A percentile compares a stretch with the other conserved stretches of the same genome.
Conservation (phyloP, 53 echinoderm and acorn worm genomes). For the Glandiceps talaboti region DNA sequence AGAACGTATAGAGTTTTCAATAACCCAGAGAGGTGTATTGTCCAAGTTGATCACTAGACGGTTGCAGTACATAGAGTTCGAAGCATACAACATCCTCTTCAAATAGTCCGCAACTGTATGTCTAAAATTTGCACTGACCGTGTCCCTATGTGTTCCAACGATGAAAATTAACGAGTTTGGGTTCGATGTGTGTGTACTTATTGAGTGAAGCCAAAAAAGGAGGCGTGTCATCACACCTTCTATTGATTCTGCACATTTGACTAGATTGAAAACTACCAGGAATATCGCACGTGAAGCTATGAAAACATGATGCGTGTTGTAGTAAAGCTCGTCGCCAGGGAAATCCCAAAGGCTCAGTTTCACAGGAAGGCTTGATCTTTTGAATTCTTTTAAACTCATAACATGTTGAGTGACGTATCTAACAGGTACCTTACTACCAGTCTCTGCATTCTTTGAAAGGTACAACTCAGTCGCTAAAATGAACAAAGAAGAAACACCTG, state of each 20-base stretch:
- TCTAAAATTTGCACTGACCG: background rate
- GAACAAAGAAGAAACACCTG: background rate
- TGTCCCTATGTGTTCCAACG: background rate
- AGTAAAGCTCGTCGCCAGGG: conserved; percentile 12
- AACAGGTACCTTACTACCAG: background rate
- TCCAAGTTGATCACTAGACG: background rate
- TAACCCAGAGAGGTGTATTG: background rate
- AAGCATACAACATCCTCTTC: background rate
- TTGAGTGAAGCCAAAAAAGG: conserved; percentile 20
- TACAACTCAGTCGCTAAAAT: background rate
- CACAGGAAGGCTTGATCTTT: conserved; percentile 2
- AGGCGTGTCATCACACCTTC: conserved; percentile 7
- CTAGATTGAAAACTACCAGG: conserved; percentile 25
- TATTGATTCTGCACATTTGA: background rate
- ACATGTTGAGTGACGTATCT: background rate
- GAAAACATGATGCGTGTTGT: conserved; percentile 12
- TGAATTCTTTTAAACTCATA: background rate
- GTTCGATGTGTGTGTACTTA: conserved; percentile 23
- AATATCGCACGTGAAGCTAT: conserved; percentile 20
- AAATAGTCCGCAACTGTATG: background rate
- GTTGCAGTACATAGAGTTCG: background rate
- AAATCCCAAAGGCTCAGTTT: conserved; percentile 37
- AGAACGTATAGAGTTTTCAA: background rate
- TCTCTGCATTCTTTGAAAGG: background rate
- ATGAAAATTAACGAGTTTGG: background rate